Base-by-base conservation (phyloP, 1,140 invertebrate species). In the Drosophila tropicalis region DNA sequence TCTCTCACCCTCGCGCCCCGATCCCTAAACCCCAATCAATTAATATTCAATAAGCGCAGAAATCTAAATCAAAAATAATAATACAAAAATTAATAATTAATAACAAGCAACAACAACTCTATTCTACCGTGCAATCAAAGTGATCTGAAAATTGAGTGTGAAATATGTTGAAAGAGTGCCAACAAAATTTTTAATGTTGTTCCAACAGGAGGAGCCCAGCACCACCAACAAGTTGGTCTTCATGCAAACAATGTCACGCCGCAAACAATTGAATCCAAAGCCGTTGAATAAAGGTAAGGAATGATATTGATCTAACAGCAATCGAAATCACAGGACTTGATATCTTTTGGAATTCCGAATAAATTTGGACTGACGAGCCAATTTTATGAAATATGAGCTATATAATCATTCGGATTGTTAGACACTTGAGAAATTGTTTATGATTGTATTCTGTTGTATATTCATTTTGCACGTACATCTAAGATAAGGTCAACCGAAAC, bases 261-360 rank as follows among this genome's bases (percentile, higher is more conserved):
- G 93, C 76, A 94, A 94, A 91, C 93, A 94, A 79, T 93, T 93
- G 79, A 94, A 94, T 84, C 93, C 93, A 40, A 94, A 94, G 89
- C 93, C 93, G 71, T 91, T 92, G 71, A 91, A 93, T 69, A 94
- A 94, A 93, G 93, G 93, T 94, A 81, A 90, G 29, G 29, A 29
- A 29, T 6, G 6, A 6, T 5, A 29, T 29, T 6, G 22, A 25
- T 22, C 19, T 22, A 22, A 22, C 19, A 22, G 25, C 25, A 3
- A 25, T 5, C 29, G 29, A 29, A 29, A 29, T 29, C 29, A 0
- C 29, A 29, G 29, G 29, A 29, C 5, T 36, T 36, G 22, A 2
- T 25, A 0, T 4, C 22, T 4, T 4, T 4, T 25, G 34, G 34
- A 36, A 36, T 36, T 36, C 34, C 54, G 32, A 32, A 57, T 39